A percentile compares a stretch with the other conserved stretches of the same genome.
Evolutionary conservation across 2,113 vertebrate genomes (phyloP).

Genomic region (Sphaerodactylus townsendi): DNA sequence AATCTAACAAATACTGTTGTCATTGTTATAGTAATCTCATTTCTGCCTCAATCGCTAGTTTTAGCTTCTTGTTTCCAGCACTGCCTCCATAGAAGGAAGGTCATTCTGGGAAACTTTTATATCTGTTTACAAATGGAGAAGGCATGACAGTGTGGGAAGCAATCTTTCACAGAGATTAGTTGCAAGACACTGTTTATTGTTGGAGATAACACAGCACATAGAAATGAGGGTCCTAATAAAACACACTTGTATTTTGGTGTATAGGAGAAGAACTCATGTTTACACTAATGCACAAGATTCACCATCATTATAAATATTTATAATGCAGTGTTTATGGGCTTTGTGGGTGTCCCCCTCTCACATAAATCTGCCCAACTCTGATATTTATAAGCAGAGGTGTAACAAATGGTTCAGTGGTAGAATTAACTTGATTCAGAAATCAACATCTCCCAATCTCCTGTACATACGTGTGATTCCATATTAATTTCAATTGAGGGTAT

Average conservation of each 20-base stretch:
- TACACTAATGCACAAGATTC: slow-evolving; percentile 33
- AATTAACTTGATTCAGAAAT: background rate
- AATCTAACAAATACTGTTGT: background rate
- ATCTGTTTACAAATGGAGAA: slow-evolving; percentile 23
- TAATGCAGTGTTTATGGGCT: slow-evolving; percentile 40
- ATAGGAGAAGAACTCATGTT: slow-evolving; percentile 45
- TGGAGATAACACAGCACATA: slow-evolving; percentile 32
- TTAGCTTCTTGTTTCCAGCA: background rate
- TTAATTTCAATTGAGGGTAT: background rate
- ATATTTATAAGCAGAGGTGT: slow-evolving; percentile 26
- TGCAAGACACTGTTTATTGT: slow-evolving; percentile 39
- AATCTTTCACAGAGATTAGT: slow-evolving; percentile 30
- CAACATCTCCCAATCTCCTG: too few relatives aligned
- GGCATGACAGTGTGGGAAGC: slow-evolving; percentile 25
- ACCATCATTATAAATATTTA: slow-evolving; percentile 66
- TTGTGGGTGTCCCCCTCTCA: slow-evolving; percentile 61
- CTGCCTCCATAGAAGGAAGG: background rate
- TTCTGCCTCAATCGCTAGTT: background rate
- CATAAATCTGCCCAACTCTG: rapidly evolving
- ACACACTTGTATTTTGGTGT: background rate
- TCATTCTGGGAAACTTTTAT: background rate
- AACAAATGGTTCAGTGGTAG: background rate
- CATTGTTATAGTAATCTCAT: background rate
- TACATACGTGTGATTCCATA: background rate
- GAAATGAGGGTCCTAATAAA: slow-evolving; percentile 31